Conservation (phyloP, 2,797 vertebrate genomes). For the Malacoraja senta region DNA sequence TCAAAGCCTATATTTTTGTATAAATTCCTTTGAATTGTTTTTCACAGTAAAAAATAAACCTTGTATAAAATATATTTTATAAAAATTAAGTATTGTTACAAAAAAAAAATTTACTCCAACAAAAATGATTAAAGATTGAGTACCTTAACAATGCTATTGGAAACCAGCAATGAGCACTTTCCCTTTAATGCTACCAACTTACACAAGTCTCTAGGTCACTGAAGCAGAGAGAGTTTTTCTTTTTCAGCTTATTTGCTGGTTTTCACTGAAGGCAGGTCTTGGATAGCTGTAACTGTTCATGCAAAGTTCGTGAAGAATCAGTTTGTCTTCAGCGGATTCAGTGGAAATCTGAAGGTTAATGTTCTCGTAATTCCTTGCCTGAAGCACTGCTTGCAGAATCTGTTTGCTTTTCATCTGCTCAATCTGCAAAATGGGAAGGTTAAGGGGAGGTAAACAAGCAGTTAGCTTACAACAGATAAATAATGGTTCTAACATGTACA, state of each 20-base stretch:
- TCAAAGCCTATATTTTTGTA: not conserved
- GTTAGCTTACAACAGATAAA: no score
- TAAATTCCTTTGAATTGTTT: not conserved
- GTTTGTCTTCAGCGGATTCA: slow-evolving; percentile 68
- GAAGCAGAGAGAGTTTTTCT: not conserved
- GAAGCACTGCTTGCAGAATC: slow-evolving; percentile 67
- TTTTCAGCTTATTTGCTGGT: slow-evolving; percentile 62
- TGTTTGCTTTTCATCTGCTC: slow-evolving; percentile 66
- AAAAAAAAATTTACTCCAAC: slow-evolving; percentile 16
- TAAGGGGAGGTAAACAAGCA: not conserved
- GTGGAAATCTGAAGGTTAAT: slow-evolving; percentile 62
- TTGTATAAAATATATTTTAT: slow-evolving; percentile 19
- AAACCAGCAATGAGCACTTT: slow-evolving; percentile 2
- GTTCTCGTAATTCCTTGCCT: slow-evolving; percentile 61
- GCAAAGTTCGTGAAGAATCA: slow-evolving; percentile 87
- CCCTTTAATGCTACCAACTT: slow-evolving; percentile 17
- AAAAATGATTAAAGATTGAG: not conserved
- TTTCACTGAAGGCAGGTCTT: slow-evolving; percentile 50
- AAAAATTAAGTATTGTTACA: slow-evolving; percentile 15
- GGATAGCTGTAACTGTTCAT: slow-evolving; percentile 54
- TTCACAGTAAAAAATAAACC: slow-evolving; percentile 13
- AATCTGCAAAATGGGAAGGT: slow-evolving; percentile 50
- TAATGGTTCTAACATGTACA: not conserved
- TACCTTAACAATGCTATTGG: not conserved
- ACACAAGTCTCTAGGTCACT: not conserved